Base-by-base conservation (phyloP, 2,888 invertebrate species). In the Hyposoter didymator region DNA sequence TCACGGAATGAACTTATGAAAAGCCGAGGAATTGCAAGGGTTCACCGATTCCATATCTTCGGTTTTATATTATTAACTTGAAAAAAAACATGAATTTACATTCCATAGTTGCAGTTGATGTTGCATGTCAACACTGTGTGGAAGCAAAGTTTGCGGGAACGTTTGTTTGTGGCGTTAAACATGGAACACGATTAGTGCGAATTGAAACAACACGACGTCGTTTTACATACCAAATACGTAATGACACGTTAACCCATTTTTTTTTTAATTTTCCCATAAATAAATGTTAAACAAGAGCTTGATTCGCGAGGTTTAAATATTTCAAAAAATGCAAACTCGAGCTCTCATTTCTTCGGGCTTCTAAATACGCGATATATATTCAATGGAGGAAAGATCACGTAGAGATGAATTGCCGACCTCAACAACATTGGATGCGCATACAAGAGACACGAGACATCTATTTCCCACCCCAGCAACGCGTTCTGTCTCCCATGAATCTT, bases 401-500 rank as follows among this genome's bases (percentile, higher is more conserved):
- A 76, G 69, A 74, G 47, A 84, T 62, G 78, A 73, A 73, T 70
- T 47, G 49, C 19, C 52, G 0, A 22, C n/a, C 74, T 22, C 28
- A 55, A 59, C 45, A 47, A 64, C 67, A 78, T 73, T 49, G 64
- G 66, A 28, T 59, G 59, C 73, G 22, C 55, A 22, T 35, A 55
- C 55, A 28, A 39, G 45, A 59, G 59, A 45, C 43, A 28, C 28
- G 45, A 22, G 55, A 39, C 22, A 73, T 73, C n/a, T 35, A 59
- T 39, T 62, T 64, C 19, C 59, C 70, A 52, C 70, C 45, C 64
- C 22, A 17, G 28, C 43, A n/a, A 12, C 19, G 43, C 6, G 32
- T 59, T 55, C 49, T 28, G 19, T 79, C 62, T 69, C 79, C 79
- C 79, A 84, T 84, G 79, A 79, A 84, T 84, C 70, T 80, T 80